Evolutionary conservation across 1,140 invertebrate genomes (phyloP).

Genomic region (Panonychus citri): DNA sequence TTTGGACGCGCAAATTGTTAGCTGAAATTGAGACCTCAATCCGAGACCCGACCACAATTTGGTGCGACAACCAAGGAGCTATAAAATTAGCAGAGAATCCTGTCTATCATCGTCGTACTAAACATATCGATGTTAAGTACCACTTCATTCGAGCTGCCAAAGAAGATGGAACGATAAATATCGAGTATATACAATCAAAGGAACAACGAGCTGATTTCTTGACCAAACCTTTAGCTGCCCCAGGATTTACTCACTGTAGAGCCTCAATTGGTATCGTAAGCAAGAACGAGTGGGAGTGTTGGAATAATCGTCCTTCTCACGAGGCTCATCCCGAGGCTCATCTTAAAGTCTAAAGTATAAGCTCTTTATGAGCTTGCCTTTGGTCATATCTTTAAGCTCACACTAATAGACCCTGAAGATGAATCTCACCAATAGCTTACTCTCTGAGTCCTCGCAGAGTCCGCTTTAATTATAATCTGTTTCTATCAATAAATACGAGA

Average conservation of each 20-base stretch:
- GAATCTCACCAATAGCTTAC: too few species aligned
- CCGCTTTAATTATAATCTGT: too few species aligned
- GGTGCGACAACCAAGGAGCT: constrained; percentile 19
- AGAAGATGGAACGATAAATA: background rate
- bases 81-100: constrained; percentile 19
- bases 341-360: too few species aligned
- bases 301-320: too few species aligned
- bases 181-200: background rate
- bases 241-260: background rate
- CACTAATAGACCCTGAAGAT: too few species aligned
- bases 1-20: constrained; percentile 16
- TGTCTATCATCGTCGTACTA: constrained; percentile 18
- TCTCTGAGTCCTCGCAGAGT: too few species aligned
- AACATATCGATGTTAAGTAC: constrained; percentile 21
- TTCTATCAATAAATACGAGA: too few species aligned
- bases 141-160: constrained; percentile 19
- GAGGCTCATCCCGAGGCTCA: too few species aligned
- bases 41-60: constrained; percentile 5
- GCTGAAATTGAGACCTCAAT: constrained; percentile 10
- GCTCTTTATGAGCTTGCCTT: too few species aligned
- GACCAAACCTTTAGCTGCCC: background rate
- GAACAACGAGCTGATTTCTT: background rate
- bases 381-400: too few species aligned
- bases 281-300: background rate
- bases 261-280: background rate